A percentile compares a stretch with the other conserved stretches of the same genome.
phyloP scores from a whole-genome alignment of 35 echinoderm and acorn worm species.

The Patiria miniata region DNA sequence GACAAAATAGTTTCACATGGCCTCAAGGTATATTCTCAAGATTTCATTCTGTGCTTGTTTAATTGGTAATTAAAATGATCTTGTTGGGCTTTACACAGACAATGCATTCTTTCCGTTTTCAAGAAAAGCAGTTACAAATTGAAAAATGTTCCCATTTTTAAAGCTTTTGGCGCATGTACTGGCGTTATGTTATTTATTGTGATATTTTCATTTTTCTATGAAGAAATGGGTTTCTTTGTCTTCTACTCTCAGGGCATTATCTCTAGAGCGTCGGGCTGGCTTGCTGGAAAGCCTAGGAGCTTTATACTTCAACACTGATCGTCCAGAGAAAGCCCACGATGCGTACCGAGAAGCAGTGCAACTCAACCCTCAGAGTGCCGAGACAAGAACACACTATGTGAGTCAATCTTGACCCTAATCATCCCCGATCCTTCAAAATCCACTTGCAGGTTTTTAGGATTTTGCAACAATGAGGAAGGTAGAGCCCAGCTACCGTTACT shows the following conservation, averaged over 20 bases:
- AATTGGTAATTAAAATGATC: too few species aligned
- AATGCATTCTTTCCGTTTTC: too few species aligned
- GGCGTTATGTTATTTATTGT: too few species aligned
- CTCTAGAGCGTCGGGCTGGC: conserved; percentile 9
- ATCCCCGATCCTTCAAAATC: too few species aligned
- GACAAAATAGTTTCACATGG: too few species aligned
- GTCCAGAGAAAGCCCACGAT: conserved; percentile 10
- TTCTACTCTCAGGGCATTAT: conserved; percentile 30
- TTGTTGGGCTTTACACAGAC: too few species aligned
- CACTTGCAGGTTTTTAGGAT: not conserved
- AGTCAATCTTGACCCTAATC: not conserved
- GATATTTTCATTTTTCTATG: too few species aligned
- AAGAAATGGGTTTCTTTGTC: not conserved
- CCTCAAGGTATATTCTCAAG: too few species aligned
- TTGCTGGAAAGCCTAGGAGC: conserved; percentile 61
- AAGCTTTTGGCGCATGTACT: too few species aligned
- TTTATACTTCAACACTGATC: conserved; percentile 62
- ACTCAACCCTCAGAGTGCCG: conserved; percentile 9
- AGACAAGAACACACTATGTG: conserved; percentile 58
- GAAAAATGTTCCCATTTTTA: too few species aligned
- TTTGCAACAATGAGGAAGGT: not conserved
- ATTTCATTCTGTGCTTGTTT: too few species aligned
- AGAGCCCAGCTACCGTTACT: not conserved
- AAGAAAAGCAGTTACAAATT: too few species aligned
- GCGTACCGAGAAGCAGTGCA: conserved; percentile 48